Conservation (phyloP, 1,140 invertebrate species). For the Melipona quadrifasciata region DNA sequence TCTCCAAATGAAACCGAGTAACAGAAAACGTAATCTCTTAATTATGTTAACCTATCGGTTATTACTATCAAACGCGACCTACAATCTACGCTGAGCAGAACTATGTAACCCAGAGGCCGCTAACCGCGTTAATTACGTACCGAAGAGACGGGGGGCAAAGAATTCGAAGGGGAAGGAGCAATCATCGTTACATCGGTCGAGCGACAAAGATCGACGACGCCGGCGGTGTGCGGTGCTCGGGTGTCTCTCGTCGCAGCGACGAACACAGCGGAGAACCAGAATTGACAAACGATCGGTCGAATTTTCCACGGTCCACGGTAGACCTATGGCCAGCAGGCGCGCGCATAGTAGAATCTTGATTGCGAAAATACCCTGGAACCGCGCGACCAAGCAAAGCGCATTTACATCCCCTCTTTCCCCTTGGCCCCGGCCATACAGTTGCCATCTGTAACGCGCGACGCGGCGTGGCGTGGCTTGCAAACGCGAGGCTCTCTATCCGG, state of each 20-base stretch:
- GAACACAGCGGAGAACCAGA: background rate
- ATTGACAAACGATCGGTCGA: constrained; percentile 30
- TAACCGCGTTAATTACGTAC: background rate
- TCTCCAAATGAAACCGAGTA: too few species aligned
- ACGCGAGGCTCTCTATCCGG: constrained; percentile 40
- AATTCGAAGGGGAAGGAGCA: background rate
- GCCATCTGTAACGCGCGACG: background rate
- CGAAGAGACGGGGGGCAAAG: background rate
- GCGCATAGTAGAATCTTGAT: constrained; percentile 28
- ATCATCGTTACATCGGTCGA: constrained; percentile 13
- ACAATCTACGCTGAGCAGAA: background rate
- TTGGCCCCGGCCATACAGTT: too few species aligned
- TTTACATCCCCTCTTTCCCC: constrained; percentile 38
- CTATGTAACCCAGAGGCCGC: background rate
- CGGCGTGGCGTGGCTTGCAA: constrained; percentile 10
- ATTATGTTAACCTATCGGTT: too few species aligned
- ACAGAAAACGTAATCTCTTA: too few species aligned
- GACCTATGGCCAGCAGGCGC: background rate
- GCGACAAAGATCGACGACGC: background rate
- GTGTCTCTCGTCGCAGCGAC: background rate
- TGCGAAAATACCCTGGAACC: constrained; percentile 34
- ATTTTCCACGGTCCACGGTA: constrained; percentile 29
- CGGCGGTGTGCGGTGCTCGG: too few species aligned
- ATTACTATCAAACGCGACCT: too few species aligned
- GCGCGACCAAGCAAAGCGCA: constrained; percentile 26